phyloP scores from a whole-genome alignment of 2,888 invertebrate species.

The Trilocha varians region DNA sequence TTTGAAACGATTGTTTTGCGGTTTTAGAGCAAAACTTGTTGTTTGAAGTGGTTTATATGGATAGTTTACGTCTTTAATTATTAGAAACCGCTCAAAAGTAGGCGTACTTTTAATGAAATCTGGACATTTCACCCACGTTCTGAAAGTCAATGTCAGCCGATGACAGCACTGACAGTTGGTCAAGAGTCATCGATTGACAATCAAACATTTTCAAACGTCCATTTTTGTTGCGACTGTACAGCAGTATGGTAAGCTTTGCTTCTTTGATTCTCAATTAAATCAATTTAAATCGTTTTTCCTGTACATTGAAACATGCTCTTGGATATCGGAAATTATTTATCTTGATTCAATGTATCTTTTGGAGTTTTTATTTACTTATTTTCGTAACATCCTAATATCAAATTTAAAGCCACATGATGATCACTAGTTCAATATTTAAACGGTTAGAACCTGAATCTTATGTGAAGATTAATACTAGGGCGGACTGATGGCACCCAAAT shows the following conservation, averaged over 20 bases:
- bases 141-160: background rate
- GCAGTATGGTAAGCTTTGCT: slow-evolving; percentile 44
- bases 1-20: too few species aligned
- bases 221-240: slow-evolving; percentile 61
- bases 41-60: too few species aligned
- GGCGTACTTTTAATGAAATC: too few species aligned
- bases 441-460: slow-evolving; percentile 79
- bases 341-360: too few species aligned
- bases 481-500: slow-evolving; percentile 74
- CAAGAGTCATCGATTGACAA: background rate
- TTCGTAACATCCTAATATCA: too few species aligned
- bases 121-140: too few species aligned
- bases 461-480: slow-evolving; percentile 82
- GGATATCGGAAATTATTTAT: too few species aligned
- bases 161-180: background rate
- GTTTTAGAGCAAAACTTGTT: too few species aligned
- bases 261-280: background rate
- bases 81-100: too few species aligned
- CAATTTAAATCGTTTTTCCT: slow-evolving; percentile 5
- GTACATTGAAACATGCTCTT: too few species aligned
- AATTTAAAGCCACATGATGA: slow-evolving; percentile 70
- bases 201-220: slow-evolving; percentile 30
- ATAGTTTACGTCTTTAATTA: too few species aligned
- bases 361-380: too few species aligned
- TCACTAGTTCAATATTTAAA: slow-evolving; percentile 71